Base-by-base conservation (phyloP, 1,140 invertebrate genomes). In the Drosophila ananassae region DNA sequence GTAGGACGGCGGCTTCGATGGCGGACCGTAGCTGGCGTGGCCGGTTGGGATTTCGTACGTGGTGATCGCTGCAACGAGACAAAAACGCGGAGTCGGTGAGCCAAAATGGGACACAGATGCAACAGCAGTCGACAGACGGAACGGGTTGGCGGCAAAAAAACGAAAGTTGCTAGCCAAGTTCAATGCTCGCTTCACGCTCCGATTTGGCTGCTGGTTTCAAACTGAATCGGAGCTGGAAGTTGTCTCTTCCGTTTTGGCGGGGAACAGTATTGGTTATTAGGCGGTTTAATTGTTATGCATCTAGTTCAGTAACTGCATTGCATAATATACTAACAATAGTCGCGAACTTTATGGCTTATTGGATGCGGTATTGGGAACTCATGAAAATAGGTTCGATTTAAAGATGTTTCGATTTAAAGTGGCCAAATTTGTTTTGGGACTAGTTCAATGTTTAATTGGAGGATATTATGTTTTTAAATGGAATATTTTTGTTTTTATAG, bases 41-140 rank as follows among this genome's bases (percentile, higher is more conserved):
- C 89, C 90, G 44, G 57, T 76, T 32, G 90, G 90, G 58, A 91
- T 91, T 64, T 91, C 90, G 64, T 91, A 91, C 13, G 89, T 89
- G 50, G 90, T 91, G 61, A 91, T 91, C 28, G 82, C 90, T 91
- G 74, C 53, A 81, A 90, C 39, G 60, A 75, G 50, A 47, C 21
- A 54, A 41, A 50, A 39, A 37, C 34, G 41, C 13, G 37, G 41
- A 60, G 32, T 44, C 53, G 28, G 32, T 76, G 17, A 69, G 75
- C 66, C 61, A 51, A 82, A 82, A 68, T 78, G 75, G 83, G 63
- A 73, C 67, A 22, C 44, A 24, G 44, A 44, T 44, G 61, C 62
- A 44, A 58, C n/a, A 32, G 58, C 39, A 48, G 57, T 32, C 59
- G 61, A 78, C 77, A 48, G 57, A 37, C 62, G 64, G 81, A 77